Percentiles rank a stretch among this genome's conserved stretches.
phyloP scores from a whole-genome alignment of 2,888 invertebrate species.

The Molorchus minor region DNA sequence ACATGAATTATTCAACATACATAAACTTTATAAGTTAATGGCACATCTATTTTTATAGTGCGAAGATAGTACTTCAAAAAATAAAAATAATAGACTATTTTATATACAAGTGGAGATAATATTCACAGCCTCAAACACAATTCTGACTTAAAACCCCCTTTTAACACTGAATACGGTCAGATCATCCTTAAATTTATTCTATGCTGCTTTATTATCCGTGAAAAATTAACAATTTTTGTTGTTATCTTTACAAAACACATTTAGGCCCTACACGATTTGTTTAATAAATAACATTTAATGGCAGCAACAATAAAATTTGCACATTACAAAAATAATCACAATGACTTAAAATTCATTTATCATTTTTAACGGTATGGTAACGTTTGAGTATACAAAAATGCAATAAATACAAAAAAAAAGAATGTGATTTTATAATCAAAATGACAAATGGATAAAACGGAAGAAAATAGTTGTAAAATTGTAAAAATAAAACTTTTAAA shows the following conservation, averaged over 20 bases:
- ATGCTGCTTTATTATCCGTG: constrained; percentile 37
- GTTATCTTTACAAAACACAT: constrained; percentile 15
- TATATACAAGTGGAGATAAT: constrained; percentile 52
- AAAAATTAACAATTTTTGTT: not conserved
- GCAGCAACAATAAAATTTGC: constrained; percentile 31
- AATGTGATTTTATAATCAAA: not conserved
- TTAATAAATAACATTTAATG: constrained; percentile 27
- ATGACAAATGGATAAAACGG: not conserved
- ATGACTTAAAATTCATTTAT: constrained; percentile 29
- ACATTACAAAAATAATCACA: constrained; percentile 33
- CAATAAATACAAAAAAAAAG: not conserved
- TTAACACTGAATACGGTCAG: constrained; percentile 31
- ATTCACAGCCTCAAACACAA: constrained; percentile 57
- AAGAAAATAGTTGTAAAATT: not conserved
- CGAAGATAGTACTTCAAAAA: constrained; percentile 48
- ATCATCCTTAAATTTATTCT: constrained; percentile 22
- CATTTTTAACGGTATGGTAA: constrained; percentile 33
- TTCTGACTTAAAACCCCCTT: constrained; percentile 45
- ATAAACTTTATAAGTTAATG: constrained; percentile 55
- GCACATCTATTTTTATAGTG: constrained; percentile 54
- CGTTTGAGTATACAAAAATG: constrained; percentile 27
- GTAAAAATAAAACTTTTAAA: not conserved
- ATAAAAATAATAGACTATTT: constrained; percentile 45
- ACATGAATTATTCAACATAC: constrained; percentile 49
- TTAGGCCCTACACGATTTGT: constrained; percentile 16